Evolutionary conservation across 1,140 invertebrate genomes (phyloP).

Genomic region (Mercenaria mercenaria): DNA sequence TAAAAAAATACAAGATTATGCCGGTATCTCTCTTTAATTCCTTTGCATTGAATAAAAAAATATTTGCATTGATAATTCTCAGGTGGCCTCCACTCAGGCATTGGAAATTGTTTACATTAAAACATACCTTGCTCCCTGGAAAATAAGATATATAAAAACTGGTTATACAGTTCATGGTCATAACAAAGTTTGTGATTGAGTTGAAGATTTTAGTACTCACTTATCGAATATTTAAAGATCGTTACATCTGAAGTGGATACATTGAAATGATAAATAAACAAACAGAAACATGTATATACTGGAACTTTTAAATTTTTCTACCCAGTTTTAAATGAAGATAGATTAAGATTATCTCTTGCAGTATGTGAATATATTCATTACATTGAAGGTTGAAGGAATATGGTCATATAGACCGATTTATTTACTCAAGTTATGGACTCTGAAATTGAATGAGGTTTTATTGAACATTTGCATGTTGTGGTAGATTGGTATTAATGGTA

Average conservation of each 20-base stretch:
- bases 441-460: conserved; percentile 3
- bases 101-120: too few species aligned
- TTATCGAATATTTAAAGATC: neutral
- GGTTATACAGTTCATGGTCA: neutral
- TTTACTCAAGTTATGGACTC: conserved; percentile 24
- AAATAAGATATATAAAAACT: too few species aligned
- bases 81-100: too few species aligned
- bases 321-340: neutral
- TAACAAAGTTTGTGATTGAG: neutral
- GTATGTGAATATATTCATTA: neutral
- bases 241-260: neutral
- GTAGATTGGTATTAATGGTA: neutral
- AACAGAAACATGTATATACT: conserved; percentile 1
- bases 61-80: too few species aligned
- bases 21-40: too few species aligned
- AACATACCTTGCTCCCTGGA: too few species aligned
- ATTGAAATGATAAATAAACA: conserved; percentile 47
- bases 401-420: neutral
- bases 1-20: too few species aligned
- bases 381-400: neutral
- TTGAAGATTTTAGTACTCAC: neutral
- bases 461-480: conserved; percentile 27
- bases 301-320: neutral
- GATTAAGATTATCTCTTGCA: conserved; percentile 8
- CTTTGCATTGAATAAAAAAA: too few species aligned